Conservation (phyloP, 2,797 vertebrate species). For the Selene dorsalis region DNA sequence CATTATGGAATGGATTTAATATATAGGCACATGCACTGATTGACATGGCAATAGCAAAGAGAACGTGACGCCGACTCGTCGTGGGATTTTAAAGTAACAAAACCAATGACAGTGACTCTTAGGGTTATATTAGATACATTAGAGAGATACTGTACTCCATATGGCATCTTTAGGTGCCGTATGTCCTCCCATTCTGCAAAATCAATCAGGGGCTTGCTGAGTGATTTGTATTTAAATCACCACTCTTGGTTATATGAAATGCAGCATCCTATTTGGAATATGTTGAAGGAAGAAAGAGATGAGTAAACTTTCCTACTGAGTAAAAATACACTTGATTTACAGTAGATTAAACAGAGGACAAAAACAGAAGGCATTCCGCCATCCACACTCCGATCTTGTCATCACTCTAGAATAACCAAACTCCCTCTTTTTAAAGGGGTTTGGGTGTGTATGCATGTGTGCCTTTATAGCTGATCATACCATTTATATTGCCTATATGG, state of each 20-base stretch:
- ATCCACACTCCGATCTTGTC: constrained; percentile 15
- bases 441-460: not conserved
- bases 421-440: constrained; percentile 1
- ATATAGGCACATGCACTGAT: not conserved
- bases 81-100: not conserved
- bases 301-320: constrained; percentile 9
- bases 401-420: constrained; percentile 3
- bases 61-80: not conserved
- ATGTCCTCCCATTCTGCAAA: constrained; percentile 9
- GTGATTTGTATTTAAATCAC: constrained; percentile 24
- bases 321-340: constrained; percentile 12
- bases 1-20: constrained; percentile 32
- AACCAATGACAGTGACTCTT: not conserved
- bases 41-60: constrained; percentile 22
- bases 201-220: not conserved
- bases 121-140: not conserved
- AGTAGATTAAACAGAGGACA: constrained; percentile 12
- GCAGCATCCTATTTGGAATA: constrained; percentile 5
- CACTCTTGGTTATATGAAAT: constrained; percentile 4
- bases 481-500: not conserved
- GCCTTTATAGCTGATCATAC: constrained; percentile 1
- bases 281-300: not conserved
- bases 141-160: not conserved
- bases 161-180: not conserved
- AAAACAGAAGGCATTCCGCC: constrained; percentile 9